phyloP scores from a whole-genome alignment of 2,797 vertebrate genomes.

The Muscicapa comitata region DNA sequence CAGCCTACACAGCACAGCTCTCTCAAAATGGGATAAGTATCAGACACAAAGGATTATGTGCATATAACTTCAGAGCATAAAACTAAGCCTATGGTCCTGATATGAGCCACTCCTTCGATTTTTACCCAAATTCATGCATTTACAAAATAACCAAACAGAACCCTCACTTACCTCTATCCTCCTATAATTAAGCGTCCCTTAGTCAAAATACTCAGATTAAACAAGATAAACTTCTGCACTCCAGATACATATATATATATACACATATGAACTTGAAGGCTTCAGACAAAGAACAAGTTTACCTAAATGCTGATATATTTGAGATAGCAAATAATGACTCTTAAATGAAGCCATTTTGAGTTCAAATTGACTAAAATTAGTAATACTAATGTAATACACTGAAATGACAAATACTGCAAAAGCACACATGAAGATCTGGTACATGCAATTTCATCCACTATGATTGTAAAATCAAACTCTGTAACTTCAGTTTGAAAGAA shows the following conservation, averaged over 20 bases:
- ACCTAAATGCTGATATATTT: not conserved
- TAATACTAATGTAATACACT: not conserved
- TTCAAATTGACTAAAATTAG: not conserved
- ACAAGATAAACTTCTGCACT: not conserved
- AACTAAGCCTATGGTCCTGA: not conserved
- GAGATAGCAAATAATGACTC: not conserved
- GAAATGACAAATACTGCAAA: not conserved
- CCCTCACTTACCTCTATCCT: accelerated
- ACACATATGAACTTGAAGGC: not conserved
- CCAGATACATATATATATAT: not conserved
- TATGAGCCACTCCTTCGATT: not conserved
- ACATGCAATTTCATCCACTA: accelerated
- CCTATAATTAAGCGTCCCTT: not conserved
- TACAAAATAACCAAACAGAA: not conserved
- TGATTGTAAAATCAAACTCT: not conserved
- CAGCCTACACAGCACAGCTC: accelerated
- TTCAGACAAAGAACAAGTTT: not conserved
- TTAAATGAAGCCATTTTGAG: not conserved
- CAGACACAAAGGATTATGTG: not conserved
- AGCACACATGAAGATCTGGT: not conserved
- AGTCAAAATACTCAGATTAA: not conserved
- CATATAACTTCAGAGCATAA: not conserved
- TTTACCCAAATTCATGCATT: not conserved
- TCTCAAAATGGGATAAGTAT: not conserved
- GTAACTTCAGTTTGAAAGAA: not conserved